Conservation (phyloP, 1,140 invertebrate genomes). For the Apis mellifera region Amel_HAv3.1 CM009931.2:27241501-27242000, state of each 20-base stretch:
- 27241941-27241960: constrained; percentile 20
- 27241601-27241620: constrained; percentile 62
- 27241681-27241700: constrained; percentile 73
- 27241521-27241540: too few relatives aligned
- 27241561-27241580: constrained; percentile 39
- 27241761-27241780: constrained; percentile 66
- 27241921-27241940: neutral
- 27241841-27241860: constrained; percentile 69
- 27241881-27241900: constrained; percentile 56
- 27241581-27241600: constrained; percentile 60
- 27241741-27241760: constrained; percentile 75
- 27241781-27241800: constrained; percentile 48
- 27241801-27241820: constrained; percentile 47
- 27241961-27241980: too few relatives aligned
- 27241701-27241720: constrained; percentile 66
- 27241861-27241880: constrained; percentile 64
- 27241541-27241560: constrained; percentile 10
- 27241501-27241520: neutral
- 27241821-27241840: constrained; percentile 67
- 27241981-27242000: neutral
- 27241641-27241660: constrained; percentile 72
- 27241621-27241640: constrained; percentile 69
- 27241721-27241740: constrained; percentile 66
- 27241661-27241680: constrained; percentile 68
- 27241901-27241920: constrained; percentile 9